Evolutionary conservation across 1,140 invertebrate genomes (phyloP), one percentile per base, ranked within the genome.

Genomic region (Lepeophtheirus salmonis): DNA sequence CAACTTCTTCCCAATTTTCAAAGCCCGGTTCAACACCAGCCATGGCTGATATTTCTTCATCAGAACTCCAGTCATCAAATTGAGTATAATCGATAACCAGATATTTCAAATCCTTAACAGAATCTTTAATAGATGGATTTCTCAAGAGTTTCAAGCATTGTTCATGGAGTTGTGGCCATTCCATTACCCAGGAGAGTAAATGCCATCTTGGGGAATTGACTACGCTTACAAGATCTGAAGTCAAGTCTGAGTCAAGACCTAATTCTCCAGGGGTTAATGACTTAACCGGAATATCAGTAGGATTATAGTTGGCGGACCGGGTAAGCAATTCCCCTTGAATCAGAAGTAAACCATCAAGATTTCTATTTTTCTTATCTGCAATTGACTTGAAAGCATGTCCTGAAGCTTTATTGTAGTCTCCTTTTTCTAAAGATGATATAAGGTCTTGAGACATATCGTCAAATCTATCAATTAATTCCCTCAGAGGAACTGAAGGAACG

Each of bases 61-160:
- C 57, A 16, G 25, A 25, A 2, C 77, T 76, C 66, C 74, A 75
- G 66, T 76, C 72, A 62, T 76, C 75, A 63, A 79, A 80, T 62
- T 77, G 76, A 17, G 75, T 76, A 63, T 80, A 79, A 66, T 80
- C 78, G 25, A 80, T 78, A 58, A 80, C 78, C 0, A 80, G 65
- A 66, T 76, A 80, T 64, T 79, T 79, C 2, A 80, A 66, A 59
- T 78, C 76, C 18, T 77, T 77, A 41, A 75, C 74, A 13, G 72
- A 71, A 60, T 75, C 76, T 12, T 76, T 71, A 66, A 78, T 75
- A 17, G 78, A 74, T 0, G 74, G 73, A 58, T 79, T 74, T 17
- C 76, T 71, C 12, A 80, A 64, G 65, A 80, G 80, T 26, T 74
- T 72, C 52, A 76, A 72, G 68, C 78, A 80, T 6, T 76, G 64